A percentile compares a stretch with the other conserved stretches of the same genome.
Conservation (phyloP, 2,113 vertebrate genomes). For the Stegostoma tigrinum region DNA sequence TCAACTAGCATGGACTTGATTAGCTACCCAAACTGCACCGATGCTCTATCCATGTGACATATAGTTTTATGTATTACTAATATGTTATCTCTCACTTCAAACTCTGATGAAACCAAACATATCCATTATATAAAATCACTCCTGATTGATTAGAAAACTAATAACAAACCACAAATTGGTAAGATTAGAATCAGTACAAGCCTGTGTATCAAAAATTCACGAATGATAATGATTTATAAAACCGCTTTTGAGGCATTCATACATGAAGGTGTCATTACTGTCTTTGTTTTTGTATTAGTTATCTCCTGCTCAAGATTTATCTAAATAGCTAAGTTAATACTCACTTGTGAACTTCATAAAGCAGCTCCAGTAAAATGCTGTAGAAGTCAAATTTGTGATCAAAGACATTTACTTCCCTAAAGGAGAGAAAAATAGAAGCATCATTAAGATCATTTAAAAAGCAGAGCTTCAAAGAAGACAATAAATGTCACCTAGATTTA, state of each 20-base stretch:
- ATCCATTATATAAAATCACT: background rate
- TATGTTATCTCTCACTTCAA: background rate
- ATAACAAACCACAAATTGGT: background rate
- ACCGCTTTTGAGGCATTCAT: background rate
- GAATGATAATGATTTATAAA: background rate
- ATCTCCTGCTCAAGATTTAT: background rate
- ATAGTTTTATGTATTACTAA: background rate
- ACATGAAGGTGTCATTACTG: background rate
- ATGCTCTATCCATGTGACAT: background rate
- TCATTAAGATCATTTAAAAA: background rate
- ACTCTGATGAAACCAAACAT: background rate
- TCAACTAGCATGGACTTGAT: background rate
- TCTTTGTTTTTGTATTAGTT: background rate
- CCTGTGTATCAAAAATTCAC: background rate
- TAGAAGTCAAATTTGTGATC: slow-evolving; percentile 34
- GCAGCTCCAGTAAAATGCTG: slow-evolving; percentile 29
- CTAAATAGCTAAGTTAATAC: background rate
- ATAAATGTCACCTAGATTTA: background rate
- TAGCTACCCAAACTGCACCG: background rate
- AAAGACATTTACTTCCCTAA: background rate
- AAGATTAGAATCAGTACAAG: background rate
- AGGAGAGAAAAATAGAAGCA: background rate
- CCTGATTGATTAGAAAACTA: background rate
- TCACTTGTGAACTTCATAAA: slow-evolving; percentile 25
- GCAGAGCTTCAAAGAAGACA: background rate